Evolutionary conservation across 2,888 invertebrate genomes (phyloP).

Genomic region (Drosophila lacicola): DNA sequence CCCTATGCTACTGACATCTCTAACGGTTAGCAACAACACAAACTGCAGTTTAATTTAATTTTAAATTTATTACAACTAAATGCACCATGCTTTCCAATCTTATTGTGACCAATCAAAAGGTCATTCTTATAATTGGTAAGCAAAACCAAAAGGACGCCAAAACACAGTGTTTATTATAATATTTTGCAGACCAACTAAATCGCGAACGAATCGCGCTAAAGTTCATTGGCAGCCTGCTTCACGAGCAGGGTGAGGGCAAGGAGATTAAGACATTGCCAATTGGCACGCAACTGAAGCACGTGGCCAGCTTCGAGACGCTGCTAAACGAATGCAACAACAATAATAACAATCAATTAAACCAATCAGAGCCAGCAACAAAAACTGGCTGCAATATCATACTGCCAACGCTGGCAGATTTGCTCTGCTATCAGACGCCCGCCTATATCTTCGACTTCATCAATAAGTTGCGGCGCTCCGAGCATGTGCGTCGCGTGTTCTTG

Average conservation of each 20-base stretch:
- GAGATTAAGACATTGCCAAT: constrained; percentile 68
- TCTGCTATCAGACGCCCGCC: constrained; percentile 71
- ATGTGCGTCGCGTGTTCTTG: constrained; percentile 80
- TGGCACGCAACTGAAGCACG: constrained; percentile 57
- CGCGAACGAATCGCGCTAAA: constrained; percentile 80
- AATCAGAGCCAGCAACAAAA: constrained; percentile 35
- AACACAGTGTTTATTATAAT: not conserved
- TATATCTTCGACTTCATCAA: constrained; percentile 79
- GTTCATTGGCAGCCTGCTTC: constrained; percentile 76
- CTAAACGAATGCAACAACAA: constrained; percentile 56
- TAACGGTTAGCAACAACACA: constrained; percentile 40
- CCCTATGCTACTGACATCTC: constrained; percentile 28
- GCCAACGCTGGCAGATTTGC: constrained; percentile 80
- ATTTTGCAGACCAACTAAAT: constrained; percentile 78
- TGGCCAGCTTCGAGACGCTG: constrained; percentile 60
- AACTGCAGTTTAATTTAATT: constrained; percentile 44
- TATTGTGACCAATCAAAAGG: constrained; percentile 79
- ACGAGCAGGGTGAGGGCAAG: constrained; percentile 79
- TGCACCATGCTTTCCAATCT: constrained; percentile 83
- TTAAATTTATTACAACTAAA: constrained; percentile 41
- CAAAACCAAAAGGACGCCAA: not conserved
- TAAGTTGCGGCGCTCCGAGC: constrained; percentile 68
- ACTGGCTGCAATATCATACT: constrained; percentile 75
- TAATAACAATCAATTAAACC: constrained; percentile 32
- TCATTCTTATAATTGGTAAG: constrained; percentile 83